Evolutionary conservation across 2,113 vertebrate species (phyloP).

Genomic region (Rutilus rutilus): DNA sequence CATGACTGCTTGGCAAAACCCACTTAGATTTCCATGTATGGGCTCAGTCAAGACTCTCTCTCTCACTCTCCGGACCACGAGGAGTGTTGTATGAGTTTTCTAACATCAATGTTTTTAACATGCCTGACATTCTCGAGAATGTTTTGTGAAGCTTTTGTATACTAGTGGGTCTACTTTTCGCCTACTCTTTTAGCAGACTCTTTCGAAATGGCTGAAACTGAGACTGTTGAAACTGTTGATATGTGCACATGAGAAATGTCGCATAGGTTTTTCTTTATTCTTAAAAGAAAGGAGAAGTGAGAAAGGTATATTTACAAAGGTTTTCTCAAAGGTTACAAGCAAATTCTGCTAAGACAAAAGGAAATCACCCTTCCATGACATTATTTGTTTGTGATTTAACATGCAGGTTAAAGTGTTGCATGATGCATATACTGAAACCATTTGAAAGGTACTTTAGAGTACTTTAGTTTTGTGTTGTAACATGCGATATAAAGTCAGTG

Average conservation of each 20-base stretch:
- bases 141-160: constrained; percentile 7
- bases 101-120: constrained; percentile 27
- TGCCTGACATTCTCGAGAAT: constrained; percentile 28
- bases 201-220: neutral
- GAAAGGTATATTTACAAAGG: too few relatives aligned
- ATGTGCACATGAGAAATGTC: neutral
- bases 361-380: too few relatives aligned
- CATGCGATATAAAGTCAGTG: neutral
- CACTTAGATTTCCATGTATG: constrained; percentile 72
- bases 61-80: neutral
- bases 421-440: too few relatives aligned
- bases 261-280: neutral
- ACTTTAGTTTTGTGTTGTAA: neutral
- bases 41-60: constrained; percentile 57
- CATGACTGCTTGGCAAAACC: constrained; percentile 42
- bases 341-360: too few relatives aligned
- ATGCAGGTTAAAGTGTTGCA: too few relatives aligned
- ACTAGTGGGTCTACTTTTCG: neutral
- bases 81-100: constrained; percentile 30
- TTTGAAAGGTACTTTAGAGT: too few relatives aligned
- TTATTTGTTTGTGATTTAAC: too few relatives aligned
- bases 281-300: neutral
- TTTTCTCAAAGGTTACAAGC: too few relatives aligned
- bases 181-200: neutral
- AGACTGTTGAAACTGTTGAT: neutral